These are phyloP conservation scores for Apostichopus californicus DNA, from an alignment of 35 echinoderm and acorn worm species.

Conservation along the genomic window DNA sequence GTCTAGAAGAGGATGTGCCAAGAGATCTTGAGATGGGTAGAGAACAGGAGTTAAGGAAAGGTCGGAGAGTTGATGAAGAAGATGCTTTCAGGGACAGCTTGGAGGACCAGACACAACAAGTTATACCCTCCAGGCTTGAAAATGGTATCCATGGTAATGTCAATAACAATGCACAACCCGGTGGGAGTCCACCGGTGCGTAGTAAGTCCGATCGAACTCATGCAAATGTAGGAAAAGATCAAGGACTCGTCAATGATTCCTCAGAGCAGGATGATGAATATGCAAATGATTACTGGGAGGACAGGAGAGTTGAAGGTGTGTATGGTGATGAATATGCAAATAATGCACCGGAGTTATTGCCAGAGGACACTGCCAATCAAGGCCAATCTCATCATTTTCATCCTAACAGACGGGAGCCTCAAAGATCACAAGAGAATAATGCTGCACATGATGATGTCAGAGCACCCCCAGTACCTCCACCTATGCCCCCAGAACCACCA, in stretches of 20 bases:
- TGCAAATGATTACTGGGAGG: conserved; percentile 3
- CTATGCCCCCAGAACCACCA: conserved; percentile 48
- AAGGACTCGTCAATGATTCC: conserved; percentile 13
- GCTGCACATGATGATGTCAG: neutral
- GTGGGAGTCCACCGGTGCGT: neutral
- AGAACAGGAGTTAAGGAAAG: neutral
- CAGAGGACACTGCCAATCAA: neutral
- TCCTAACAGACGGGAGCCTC: neutral
- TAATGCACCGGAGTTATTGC: neutral
- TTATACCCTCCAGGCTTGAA: neutral
- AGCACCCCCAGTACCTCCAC: conserved; percentile 6
- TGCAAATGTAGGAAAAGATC: conserved; percentile 12
- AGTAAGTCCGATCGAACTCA: neutral
- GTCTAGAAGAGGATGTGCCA: conserved; percentile 17
- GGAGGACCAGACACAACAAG: conserved; percentile 5
- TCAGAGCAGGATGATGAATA: conserved; percentile 1
- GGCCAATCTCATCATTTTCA: neutral
- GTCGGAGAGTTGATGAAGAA: neutral
- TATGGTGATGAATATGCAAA: neutral
- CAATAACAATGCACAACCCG: conserved; percentile 40
- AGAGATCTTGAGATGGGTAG: neutral
- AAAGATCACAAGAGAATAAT: conserved; percentile 12
- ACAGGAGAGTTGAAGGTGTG: neutral
- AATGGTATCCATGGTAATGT: conserved; percentile 1
- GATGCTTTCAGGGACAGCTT: conserved; percentile 35